These are phyloP conservation scores for Eumacrocentrus americanus DNA, from an alignment of 2,888 invertebrate species.

Conservation along the genomic window DNA sequence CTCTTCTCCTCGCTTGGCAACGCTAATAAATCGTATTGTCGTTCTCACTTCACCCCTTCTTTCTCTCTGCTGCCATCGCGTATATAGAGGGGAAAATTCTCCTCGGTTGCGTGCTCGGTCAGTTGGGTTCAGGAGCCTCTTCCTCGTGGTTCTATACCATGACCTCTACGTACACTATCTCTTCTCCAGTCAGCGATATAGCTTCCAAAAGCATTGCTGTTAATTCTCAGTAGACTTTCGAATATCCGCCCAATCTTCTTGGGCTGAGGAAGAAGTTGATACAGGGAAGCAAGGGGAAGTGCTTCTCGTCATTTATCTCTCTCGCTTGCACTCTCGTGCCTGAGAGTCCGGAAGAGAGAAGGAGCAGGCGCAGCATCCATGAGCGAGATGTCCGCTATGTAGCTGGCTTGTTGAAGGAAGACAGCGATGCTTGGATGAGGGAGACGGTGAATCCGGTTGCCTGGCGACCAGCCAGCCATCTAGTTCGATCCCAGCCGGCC, in stretches of 20 bases:
- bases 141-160: conserved; percentile 17
- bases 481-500: conserved; percentile 61
- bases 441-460: conserved; percentile 54
- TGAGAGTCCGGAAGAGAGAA: conserved; percentile 27
- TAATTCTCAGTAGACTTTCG: conserved; percentile 7
- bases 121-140: conserved; percentile 36
- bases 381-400: conserved; percentile 4
- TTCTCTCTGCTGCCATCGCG: neutral
- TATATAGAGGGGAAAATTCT: conserved; percentile 15
- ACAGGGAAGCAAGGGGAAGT: no score
- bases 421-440: conserved; percentile 28
- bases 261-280: neutral
- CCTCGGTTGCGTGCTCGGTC: conserved; percentile 31
- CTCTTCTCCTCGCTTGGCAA: conserved; percentile 19
- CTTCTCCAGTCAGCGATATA: neutral
- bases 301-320: no score
- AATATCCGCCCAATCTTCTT: neutral
- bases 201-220: conserved; percentile 1
- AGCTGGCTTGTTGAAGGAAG: conserved; percentile 26
- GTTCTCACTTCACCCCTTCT: conserved; percentile 19
- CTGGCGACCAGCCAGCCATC: conserved; percentile 59
- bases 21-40: conserved; percentile 28
- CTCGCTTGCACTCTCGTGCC: no score
- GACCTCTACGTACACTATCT: neutral
- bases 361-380: conserved; percentile 12